A percentile compares a stretch with the other conserved stretches of the same genome.
Conservation (phyloP, 2,797 vertebrate species). For the Tauraco hartlaubi region DNA sequence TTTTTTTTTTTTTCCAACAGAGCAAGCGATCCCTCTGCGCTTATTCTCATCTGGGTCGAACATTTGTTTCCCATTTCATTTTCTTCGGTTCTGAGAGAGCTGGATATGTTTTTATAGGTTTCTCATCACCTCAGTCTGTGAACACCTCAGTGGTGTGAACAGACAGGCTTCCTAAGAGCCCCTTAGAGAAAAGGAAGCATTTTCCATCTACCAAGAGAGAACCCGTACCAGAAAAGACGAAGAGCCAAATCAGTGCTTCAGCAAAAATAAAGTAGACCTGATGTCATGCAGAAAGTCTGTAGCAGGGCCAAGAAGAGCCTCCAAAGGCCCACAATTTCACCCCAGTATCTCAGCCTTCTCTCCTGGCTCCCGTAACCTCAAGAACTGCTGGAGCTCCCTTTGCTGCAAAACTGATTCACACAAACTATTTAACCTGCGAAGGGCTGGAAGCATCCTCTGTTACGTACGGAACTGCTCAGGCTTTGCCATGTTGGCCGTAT, state of each 20-base stretch:
- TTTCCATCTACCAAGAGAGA: background rate
- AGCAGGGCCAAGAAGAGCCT: background rate
- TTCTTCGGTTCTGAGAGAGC: background rate
- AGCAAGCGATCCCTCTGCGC: background rate
- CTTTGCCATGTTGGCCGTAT: background rate
- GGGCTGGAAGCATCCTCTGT: background rate
- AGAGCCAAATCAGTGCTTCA: background rate
- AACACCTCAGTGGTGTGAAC: conserved; percentile 25
- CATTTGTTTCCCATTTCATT: conserved; percentile 61
- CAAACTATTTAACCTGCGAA: background rate
- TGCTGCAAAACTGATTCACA: background rate
- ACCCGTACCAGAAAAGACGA: background rate
- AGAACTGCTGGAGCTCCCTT: conserved; percentile 1
- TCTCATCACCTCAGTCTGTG: background rate
- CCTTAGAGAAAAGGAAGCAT: background rate
- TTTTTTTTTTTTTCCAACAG: background rate
- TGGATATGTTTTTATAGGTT: conserved; percentile 25
- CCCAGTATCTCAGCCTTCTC: background rate
- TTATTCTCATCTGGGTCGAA: background rate
- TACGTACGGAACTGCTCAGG: background rate
- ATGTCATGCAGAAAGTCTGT: background rate
- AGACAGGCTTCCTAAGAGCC: background rate
- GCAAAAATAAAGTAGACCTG: background rate
- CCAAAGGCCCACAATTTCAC: background rate
- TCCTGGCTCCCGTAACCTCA: background rate